Base-by-base conservation (phyloP, 2,113 vertebrate species). In the Xenopus tropicalis region DNA sequence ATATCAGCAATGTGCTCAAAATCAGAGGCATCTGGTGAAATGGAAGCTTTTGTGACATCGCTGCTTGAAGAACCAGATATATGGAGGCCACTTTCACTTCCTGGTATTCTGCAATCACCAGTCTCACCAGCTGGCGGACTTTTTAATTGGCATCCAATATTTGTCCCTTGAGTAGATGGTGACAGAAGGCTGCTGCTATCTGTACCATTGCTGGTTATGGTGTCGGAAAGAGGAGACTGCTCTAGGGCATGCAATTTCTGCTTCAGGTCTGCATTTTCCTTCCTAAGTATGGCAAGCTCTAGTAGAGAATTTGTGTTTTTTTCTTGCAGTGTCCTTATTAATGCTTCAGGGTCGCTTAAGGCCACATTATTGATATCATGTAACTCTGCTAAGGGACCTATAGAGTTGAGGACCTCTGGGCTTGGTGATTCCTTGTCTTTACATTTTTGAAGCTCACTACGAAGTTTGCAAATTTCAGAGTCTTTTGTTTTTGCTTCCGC, bases 401-500 rank as follows among this genome's bases (percentile, higher is more conserved):
- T 61, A 22, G 80, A 68, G 6, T 88, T 85, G 14, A 86, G 71
- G 3, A 71, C 84, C 16, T 87, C 89, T 0, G 80, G 5, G 0
- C 77, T 83, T 25, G 78, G 70, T 14, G 87, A 86, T 23, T 83
- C 85, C 72, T 89, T 94, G 77, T 88, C 92, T 81, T 85, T 92
- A 78, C 83, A 92, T 77, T 88, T 91, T 82, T 96, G 95, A 73
- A 98, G 79, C 80, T 98, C 97, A 74, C 83, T 91, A 24, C 91
- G 93, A 52, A 99, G 95, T 78, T 90, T 94, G 79, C 88, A 93
- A 44, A 99, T 98, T 85, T 98, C 94, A 1, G 89, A 91, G 73
- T 99, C 97, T 89, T 98, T 99, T 0, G 92, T 90, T 80, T 98
- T 98, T 56, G 94, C 93, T 77, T 98, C 96, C 22, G 95, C 93